Evolutionary conservation across 2,888 invertebrate genomes (phyloP).

Genomic region (Drosophila pseudotalamancana): DNA sequence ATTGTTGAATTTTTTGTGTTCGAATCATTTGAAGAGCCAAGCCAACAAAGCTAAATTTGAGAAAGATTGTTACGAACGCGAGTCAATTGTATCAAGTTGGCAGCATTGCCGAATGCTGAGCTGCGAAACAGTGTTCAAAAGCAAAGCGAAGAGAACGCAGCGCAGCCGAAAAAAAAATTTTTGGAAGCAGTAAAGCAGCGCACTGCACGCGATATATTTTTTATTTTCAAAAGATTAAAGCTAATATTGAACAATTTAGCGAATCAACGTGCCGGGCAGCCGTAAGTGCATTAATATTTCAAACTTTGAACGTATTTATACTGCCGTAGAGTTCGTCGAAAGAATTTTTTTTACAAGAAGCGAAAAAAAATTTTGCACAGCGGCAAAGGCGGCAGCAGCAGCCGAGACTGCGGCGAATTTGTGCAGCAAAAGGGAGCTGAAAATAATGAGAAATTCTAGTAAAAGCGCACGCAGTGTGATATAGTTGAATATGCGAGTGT

Average conservation of each 20-base stretch:
- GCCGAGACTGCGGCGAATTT: constrained; percentile 66
- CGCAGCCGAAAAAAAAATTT: constrained; percentile 77
- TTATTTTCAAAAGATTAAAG: constrained; percentile 70
- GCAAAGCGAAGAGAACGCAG: constrained; percentile 76
- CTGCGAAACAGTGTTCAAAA: constrained; percentile 59
- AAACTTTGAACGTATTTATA: constrained; percentile 41
- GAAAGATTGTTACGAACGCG: constrained; percentile 28
- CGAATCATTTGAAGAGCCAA: neutral
- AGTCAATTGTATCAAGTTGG: constrained; percentile 40
- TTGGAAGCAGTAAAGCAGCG: constrained; percentile 71
- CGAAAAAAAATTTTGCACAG: constrained; percentile 76
- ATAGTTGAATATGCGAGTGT: constrained; percentile 21
- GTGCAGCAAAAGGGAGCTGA: constrained; percentile 58
- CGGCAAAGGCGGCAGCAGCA: constrained; percentile 59
- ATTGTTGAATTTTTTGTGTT: constrained; percentile 25
- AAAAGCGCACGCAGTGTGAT: constrained; percentile 40
- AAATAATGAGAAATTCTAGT: constrained; percentile 61
- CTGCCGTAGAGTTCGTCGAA: constrained; percentile 32
- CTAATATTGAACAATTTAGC: constrained; percentile 43
- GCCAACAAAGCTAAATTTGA: constrained; percentile 11
- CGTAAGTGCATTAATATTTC: constrained; percentile 60
- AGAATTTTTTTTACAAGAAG: constrained; percentile 58
- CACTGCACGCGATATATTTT: constrained; percentile 79
- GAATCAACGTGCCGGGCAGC: constrained; percentile 63
- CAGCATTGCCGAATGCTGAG: constrained; percentile 48